Percentiles rank a stretch among this genome's conserved stretches.
phyloP scores from a whole-genome alignment of 1,140 invertebrate genomes.

The Calephelis virginiensis region DNA sequence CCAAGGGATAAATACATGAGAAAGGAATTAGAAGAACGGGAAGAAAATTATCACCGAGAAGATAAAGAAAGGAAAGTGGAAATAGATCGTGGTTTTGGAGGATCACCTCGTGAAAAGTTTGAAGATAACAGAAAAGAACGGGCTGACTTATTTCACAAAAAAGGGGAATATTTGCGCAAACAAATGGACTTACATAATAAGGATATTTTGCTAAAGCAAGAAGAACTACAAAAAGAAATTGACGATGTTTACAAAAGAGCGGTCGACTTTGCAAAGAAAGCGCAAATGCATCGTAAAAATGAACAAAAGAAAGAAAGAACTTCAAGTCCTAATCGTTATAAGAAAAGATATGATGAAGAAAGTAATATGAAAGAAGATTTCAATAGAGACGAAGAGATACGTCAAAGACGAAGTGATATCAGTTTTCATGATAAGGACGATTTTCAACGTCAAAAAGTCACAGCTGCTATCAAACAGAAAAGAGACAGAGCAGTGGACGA shows the following conservation, averaged over 20 bases:
- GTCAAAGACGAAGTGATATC: background rate
- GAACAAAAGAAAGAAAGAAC: conserved; percentile 31
- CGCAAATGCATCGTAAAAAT: conserved; percentile 45
- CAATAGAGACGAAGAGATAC: conserved; percentile 13
- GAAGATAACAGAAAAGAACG: conserved; percentile 29
- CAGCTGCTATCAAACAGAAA: conserved; percentile 36
- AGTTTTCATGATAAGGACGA: conserved; percentile 21
- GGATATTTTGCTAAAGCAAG: conserved; percentile 37
- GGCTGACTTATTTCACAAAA: conserved; percentile 25
- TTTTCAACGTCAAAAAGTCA: conserved; percentile 2
- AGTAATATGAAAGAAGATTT: background rate
- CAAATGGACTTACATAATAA: conserved; percentile 37
- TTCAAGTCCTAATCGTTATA: conserved; percentile 23
- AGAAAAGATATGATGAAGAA: conserved; percentile 20
- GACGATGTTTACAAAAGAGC: conserved; percentile 63
- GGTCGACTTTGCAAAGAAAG: conserved; percentile 53
- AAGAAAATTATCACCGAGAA: conserved; percentile 21
- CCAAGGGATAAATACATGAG: conserved; percentile 24
- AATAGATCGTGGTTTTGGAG: conserved; percentile 28
- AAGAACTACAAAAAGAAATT: conserved; percentile 53
- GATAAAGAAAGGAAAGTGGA: conserved; percentile 33
- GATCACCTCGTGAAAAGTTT: conserved; percentile 23
- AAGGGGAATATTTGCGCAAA: conserved; percentile 35
- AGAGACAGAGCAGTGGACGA: conserved; percentile 54
- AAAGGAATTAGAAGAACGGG: conserved; percentile 32